These are phyloP conservation scores for Neoscelio sp. DNA, from an alignment of 2,888 invertebrate genomes.

Conservation along the genomic window DNA sequence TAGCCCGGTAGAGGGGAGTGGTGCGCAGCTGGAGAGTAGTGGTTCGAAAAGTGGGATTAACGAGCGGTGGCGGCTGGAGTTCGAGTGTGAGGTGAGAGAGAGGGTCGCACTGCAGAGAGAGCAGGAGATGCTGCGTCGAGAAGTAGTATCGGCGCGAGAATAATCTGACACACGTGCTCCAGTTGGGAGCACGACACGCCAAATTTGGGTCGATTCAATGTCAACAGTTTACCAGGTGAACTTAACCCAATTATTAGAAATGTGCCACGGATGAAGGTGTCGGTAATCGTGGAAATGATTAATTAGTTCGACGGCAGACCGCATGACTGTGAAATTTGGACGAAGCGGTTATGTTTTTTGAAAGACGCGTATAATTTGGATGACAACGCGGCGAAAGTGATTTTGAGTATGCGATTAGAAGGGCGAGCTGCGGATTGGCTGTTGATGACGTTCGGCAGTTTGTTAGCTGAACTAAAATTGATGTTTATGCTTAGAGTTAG, in stretches of 20 bases:
- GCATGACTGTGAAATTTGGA: conserved; percentile 7
- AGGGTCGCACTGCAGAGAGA: background rate
- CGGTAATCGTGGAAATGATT: background rate
- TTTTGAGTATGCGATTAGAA: conserved; percentile 52
- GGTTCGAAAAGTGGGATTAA: background rate
- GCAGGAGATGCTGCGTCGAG: background rate
- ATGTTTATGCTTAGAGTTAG: too few species aligned
- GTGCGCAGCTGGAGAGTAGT: background rate
- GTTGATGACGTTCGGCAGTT: too few species aligned
- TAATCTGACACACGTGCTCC: background rate
- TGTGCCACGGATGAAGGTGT: background rate
- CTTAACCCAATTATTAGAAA: conserved; percentile 3
- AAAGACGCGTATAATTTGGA: conserved; percentile 39
- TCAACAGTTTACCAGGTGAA: conserved; percentile 1
- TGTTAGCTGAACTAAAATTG: conserved; percentile 28
- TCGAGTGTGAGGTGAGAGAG: background rate
- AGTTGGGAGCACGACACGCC: background rate
- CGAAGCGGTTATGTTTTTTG: conserved; percentile 39
- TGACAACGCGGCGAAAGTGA: conserved; percentile 47
- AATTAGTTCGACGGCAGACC: conserved; percentile 2
- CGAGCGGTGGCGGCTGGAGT: background rate
- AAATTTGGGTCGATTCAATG: background rate
- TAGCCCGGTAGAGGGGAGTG: background rate
- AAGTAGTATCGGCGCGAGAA: background rate
- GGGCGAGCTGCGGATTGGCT: conserved; percentile 57